Conservation (phyloP, 2,113 vertebrate species). For the Cnemophilus loriae region DNA sequence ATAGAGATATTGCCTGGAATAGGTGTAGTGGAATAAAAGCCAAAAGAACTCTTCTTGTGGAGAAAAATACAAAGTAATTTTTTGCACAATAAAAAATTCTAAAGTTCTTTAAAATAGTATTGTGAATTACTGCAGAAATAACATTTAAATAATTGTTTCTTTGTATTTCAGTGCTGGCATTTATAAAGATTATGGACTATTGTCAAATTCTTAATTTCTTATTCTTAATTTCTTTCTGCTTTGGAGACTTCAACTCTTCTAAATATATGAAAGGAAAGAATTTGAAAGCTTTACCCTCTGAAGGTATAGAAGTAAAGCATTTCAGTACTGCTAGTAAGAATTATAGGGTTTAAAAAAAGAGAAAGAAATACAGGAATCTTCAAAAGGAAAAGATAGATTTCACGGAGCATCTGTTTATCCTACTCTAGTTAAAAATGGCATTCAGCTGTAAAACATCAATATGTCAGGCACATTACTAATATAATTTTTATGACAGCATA, state of each 20-base stretch:
- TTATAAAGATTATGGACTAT: neutral
- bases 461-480: slow-evolving; percentile 50
- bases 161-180: neutral
- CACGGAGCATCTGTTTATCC: slow-evolving; percentile 26
- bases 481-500: slow-evolving; percentile 50
- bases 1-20: neutral
- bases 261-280: neutral
- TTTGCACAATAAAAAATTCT: neutral
- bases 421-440: slow-evolving; percentile 28
- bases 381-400: slow-evolving; percentile 51
- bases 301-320: neutral
- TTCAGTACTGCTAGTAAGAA: neutral
- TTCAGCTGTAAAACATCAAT: slow-evolving; percentile 57
- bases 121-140: neutral
- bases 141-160: neutral
- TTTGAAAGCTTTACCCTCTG: neutral
- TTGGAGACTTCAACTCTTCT: neutral
- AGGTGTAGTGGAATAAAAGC: neutral
- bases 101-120: neutral
- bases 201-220: neutral
- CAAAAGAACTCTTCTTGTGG: fast-evolving
- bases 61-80: neutral
- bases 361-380: neutral
- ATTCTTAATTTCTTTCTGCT: neutral
- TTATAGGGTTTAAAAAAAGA: neutral